These are phyloP conservation scores for Lycopodina hypogea DNA, from an alignment of 37 sponge, comb jelly and placozoan genomes.

Conservation along the genomic window DNA sequence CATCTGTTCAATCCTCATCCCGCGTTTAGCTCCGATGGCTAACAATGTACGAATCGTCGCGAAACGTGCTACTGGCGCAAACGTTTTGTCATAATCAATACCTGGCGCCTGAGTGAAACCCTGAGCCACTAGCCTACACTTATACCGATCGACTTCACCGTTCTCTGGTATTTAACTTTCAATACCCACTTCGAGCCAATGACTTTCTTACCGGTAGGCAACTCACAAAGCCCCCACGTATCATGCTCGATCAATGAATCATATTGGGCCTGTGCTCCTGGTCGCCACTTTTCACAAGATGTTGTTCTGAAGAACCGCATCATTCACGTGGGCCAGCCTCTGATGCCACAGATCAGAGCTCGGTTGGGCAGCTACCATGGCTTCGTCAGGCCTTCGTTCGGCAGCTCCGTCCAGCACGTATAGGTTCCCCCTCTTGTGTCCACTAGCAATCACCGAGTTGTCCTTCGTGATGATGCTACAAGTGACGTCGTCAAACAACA, in stretches of 20 bases:
- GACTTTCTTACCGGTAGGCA: constrained; percentile 29
- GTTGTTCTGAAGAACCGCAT: not conserved
- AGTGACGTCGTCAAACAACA: constrained; percentile 22
- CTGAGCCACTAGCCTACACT: constrained; percentile 53
- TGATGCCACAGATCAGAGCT: not conserved
- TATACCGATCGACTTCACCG: constrained; percentile 39
- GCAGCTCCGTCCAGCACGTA: not conserved
- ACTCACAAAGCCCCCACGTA: constrained; percentile 40
- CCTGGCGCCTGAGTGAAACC: constrained; percentile 51
- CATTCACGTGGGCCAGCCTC: not conserved
- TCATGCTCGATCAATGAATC: constrained; percentile 32
- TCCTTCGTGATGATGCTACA: constrained; percentile 15
- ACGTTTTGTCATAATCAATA: constrained; percentile 51
- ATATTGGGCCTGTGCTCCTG: not conserved
- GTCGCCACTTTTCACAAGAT: constrained; percentile 2
- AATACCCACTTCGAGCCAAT: constrained; percentile 52
- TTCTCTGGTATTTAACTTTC: constrained; percentile 33
- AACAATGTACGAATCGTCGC: constrained; percentile 36
- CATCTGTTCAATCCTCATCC: constrained; percentile 30
- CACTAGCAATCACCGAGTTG: constrained; percentile 34
- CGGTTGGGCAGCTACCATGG: not conserved
- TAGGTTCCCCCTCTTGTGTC: constrained; percentile 37
- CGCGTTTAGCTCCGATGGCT: constrained; percentile 22
- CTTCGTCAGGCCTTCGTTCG: not conserved
- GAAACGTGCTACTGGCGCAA: constrained; percentile 41